A percentile compares a stretch with the other conserved stretches of the same genome.
Evolutionary conservation across 2,113 vertebrate species (phyloP).

Genomic region (Pollachius pollachius): DNA sequence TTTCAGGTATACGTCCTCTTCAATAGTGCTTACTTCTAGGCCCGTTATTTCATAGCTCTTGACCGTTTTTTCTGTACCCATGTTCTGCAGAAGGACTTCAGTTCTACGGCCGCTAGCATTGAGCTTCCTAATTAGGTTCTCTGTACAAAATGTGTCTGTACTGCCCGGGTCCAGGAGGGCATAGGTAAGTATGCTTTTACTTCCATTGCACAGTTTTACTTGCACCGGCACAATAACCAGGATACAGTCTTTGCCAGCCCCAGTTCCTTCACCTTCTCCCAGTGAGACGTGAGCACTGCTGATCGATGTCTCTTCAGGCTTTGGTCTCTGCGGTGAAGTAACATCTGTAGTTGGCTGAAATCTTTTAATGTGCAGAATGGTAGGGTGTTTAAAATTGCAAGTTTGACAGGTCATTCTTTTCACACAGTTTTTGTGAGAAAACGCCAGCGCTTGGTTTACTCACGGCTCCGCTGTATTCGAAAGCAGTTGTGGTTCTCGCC

Average conservation of each 20-base stretch:
- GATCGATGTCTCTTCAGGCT: not conserved
- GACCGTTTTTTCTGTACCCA: not conserved
- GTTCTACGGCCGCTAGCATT: conserved; percentile 1
- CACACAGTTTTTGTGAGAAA: conserved; percentile 7
- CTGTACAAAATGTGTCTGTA: not conserved
- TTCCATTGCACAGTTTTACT: not conserved
- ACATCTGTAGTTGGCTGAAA: not conserved
- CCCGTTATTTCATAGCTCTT: not conserved
- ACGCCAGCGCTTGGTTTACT: no score
- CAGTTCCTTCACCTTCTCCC: not conserved
- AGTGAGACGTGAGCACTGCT: not conserved
- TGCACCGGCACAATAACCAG: not conserved
- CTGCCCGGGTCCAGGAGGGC: conserved; percentile 20
- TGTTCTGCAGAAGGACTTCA: not conserved
- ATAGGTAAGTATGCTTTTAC: not conserved
- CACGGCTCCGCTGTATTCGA: no score
- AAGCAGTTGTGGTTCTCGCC: no score
- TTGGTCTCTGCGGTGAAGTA: not conserved
- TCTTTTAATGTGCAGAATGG: not conserved
- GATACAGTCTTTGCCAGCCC: not conserved
- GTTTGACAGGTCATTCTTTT: not conserved
- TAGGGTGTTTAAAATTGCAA: conserved; percentile 12
- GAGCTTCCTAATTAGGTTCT: not conserved
- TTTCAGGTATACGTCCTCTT: not conserved
- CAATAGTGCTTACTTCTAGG: not conserved